Evolutionary conservation across 2,797 vertebrate genomes (phyloP).

Genomic region (Dendrocincla fuliginosa): DNA sequence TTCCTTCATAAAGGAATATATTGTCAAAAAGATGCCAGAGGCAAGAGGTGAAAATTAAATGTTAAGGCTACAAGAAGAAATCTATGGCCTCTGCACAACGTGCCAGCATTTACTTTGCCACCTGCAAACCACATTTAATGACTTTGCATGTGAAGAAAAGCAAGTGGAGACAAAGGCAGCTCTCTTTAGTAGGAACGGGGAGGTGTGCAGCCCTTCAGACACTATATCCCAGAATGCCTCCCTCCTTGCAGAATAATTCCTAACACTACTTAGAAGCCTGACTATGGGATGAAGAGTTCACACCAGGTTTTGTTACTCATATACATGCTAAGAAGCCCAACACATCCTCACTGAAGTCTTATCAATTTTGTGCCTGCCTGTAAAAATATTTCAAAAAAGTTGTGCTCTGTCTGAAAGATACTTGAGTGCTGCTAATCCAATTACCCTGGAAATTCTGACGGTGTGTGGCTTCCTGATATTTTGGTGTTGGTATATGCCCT

Average conservation of each 20-base stretch:
- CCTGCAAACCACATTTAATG: neutral
- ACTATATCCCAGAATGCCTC: accelerated
- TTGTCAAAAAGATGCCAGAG: neutral
- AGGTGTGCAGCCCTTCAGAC: neutral
- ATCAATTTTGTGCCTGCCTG: neutral
- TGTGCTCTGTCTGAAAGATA: neutral
- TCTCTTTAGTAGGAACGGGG: neutral
- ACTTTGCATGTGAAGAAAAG: neutral
- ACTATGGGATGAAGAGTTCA: neutral
- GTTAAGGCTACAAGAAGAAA: neutral
- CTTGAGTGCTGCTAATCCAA: neutral
- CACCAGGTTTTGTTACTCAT: neutral
- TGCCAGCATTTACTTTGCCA: neutral
- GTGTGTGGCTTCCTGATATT: accelerated
- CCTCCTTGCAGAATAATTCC: neutral
- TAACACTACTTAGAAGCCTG: neutral
- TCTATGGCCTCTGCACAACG: neutral
- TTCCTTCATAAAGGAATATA: neutral
- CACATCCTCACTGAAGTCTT: neutral
- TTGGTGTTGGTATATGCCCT: neutral
- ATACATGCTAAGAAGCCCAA: neutral
- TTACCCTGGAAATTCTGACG: neutral
- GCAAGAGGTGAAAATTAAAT: neutral
- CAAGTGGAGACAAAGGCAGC: neutral
- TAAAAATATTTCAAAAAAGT: neutral